Evolutionary conservation across 2,888 invertebrate genomes (phyloP).

Genomic region (Theretra japonica): DNA sequence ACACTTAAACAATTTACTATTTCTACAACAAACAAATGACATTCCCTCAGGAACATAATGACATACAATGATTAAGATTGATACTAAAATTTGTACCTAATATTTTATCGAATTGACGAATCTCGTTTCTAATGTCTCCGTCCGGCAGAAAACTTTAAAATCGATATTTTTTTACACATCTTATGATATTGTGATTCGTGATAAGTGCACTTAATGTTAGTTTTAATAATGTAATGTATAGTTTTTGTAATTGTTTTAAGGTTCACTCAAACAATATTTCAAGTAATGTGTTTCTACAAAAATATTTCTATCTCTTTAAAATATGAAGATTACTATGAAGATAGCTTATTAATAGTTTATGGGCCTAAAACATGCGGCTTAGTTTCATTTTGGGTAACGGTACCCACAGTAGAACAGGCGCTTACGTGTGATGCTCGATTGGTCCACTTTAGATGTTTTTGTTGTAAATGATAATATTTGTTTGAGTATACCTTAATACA

Average conservation of each 20-base stretch:
- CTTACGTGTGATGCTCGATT: too few species aligned
- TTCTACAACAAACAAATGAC: background rate
- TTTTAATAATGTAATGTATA: constrained; percentile 1
- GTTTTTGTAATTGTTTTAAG: background rate
- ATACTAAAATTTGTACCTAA: background rate
- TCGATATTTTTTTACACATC: constrained; percentile 1
- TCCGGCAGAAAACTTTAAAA: background rate
- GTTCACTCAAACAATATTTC: background rate
- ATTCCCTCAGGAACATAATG: background rate
- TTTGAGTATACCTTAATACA: too few species aligned
- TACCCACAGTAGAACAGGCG: too few species aligned
- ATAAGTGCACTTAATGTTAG: constrained; percentile 21
- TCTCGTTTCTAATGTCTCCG: constrained; percentile 1
- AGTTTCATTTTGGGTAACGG: too few species aligned
- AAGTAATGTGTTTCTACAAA: too few species aligned
- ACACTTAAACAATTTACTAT: background rate
- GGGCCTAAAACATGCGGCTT: too few species aligned
- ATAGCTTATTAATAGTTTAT: too few species aligned
- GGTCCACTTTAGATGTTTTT: too few species aligned
- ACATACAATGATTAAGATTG: background rate
- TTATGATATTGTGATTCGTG: constrained; percentile 10
- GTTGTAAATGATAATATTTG: too few species aligned
- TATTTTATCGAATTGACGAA: background rate
- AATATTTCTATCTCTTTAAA: too few species aligned
- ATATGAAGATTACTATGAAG: too few species aligned